phyloP scores from a whole-genome alignment of 2,888 invertebrate genomes.

The Yponomeuta cagnagella region DNA sequence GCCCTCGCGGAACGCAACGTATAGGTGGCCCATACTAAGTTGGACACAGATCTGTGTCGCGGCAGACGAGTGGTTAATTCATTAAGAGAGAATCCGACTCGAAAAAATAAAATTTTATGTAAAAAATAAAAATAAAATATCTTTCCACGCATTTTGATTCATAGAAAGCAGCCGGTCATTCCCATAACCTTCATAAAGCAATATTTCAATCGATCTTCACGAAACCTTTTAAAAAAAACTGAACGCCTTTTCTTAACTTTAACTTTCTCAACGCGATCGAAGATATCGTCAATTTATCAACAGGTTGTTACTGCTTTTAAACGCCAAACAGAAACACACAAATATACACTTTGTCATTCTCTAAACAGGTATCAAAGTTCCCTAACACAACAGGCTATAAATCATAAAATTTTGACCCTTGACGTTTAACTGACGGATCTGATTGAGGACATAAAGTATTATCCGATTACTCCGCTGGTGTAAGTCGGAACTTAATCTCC shows the following conservation, averaged over 20 bases:
- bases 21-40: too few species aligned
- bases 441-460: conserved; percentile 37
- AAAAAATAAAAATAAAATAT: too few species aligned
- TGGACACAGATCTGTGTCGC: too few species aligned
- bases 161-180: too few species aligned
- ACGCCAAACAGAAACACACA: conserved; percentile 23
- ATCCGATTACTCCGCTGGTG: conserved; percentile 39
- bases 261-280: not conserved
- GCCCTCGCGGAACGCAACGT: too few species aligned
- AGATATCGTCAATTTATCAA: conserved; percentile 36
- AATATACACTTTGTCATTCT: conserved; percentile 33
- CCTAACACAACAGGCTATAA: conserved; percentile 40
- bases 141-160: not conserved
- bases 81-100: too few species aligned
- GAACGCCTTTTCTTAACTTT: not conserved
- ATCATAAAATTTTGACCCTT: conserved; percentile 52
- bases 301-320: conserved; percentile 35
- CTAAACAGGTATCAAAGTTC: conserved; percentile 35
- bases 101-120: too few species aligned
- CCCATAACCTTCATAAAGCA: too few species aligned
- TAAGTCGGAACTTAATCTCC: conserved; percentile 50
- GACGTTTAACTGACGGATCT: conserved; percentile 54
- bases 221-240: not conserved
- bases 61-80: too few species aligned
- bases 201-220: not conserved